A percentile compares a stretch with the other conserved stretches of the same genome.
phyloP scores from a whole-genome alignment of 1,140 invertebrate species.

The Probaryconus sp. region DNA sequence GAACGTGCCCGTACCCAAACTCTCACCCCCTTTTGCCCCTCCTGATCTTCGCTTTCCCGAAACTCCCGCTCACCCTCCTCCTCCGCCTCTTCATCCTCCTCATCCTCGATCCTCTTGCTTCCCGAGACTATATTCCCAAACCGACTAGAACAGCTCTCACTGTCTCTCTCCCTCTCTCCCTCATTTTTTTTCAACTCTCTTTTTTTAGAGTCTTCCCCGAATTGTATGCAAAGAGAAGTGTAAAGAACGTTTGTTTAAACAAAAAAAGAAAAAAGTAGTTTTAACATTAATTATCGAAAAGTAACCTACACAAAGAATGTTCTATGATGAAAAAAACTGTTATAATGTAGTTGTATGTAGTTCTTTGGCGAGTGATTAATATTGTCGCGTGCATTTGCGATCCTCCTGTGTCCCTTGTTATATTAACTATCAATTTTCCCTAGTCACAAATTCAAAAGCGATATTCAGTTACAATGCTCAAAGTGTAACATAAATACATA shows the following conservation, averaged over 20 bases:
- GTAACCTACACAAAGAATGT: too few species aligned
- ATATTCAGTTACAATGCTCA: conserved; percentile 8
- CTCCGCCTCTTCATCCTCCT: conserved; percentile 19
- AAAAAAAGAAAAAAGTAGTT: too few species aligned
- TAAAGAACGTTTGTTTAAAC: conserved; percentile 7
- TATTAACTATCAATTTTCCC: conserved; percentile 9
- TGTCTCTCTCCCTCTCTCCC: conserved; percentile 6
- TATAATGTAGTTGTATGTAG: too few species aligned
- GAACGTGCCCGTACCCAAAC: conserved; percentile 70
- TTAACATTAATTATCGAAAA: too few species aligned
- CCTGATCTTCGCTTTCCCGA: conserved; percentile 34
- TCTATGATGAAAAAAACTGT: too few species aligned
- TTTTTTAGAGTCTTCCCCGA: conserved; percentile 14
- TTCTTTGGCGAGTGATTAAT: too few species aligned
- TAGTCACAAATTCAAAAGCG: background rate
- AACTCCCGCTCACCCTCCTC: conserved; percentile 36
- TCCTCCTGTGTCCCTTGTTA: background rate
- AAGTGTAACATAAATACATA: conserved; percentile 31
- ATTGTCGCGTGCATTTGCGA: too few species aligned
- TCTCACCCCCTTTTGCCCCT: conserved; percentile 44
- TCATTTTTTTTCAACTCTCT: conserved; percentile 5
- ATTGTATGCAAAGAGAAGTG: too few species aligned
- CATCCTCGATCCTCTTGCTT: conserved; percentile 14
- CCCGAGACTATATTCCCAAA: conserved; percentile 42
- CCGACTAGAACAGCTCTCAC: conserved; percentile 40